Evolutionary conservation across 2,113 vertebrate species (phyloP), one percentile per base, ranked within the genome.

Genomic region (Nothobranchius kuhntae): DNA sequence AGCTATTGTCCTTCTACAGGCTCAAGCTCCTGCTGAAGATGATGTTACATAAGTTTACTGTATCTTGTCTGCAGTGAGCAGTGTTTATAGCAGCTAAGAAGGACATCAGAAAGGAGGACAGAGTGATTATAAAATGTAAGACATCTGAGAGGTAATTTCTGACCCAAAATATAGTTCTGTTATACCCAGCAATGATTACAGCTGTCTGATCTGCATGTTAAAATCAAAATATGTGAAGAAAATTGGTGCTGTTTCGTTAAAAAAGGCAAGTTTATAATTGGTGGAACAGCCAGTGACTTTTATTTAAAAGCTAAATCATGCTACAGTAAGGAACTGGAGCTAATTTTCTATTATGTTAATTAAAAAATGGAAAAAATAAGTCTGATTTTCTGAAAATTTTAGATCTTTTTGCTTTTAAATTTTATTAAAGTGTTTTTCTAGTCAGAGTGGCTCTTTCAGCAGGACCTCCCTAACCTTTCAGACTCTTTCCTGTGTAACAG

Each of bases 1-100:
- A 84, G 78, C 90, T 79, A 92, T 93, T 93, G 92, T 93, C 88
- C 91, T 87, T 85, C 65, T 81, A 80, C n/a, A 51, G 81, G 86
- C 74, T 54, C 59, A 69, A 65, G 72, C 65, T 70, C 46, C 65
- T 66, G 71, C 78, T 83, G 60, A 79, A 83, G 77, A 83, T 87
- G 76, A 83, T 87, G 76, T 88, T 90, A 75, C 75, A 73, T 85
- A 89, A 91, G 81, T 85, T 78, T 68, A 72, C 38, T 69, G 78
- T 77, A 87, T 93, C 84, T 90, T 88, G 73, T 90, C 87, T 73
- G 68, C 68, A 75, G 73, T 67, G 64, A 45, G 68, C 66, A 68
- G 88, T 74, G 8, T 10, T 80, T 81, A 53, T 42, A 68, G 52
- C n/a, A 26, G 42, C 2, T 9, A 13, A 36, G 12, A 42, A 13